Percentiles rank a stretch among this genome's conserved stretches.
Evolutionary conservation across 37 sponge, comb jelly and placozoan genomes (phyloP).

Genomic region (Chondrosia reniformis): DNA sequence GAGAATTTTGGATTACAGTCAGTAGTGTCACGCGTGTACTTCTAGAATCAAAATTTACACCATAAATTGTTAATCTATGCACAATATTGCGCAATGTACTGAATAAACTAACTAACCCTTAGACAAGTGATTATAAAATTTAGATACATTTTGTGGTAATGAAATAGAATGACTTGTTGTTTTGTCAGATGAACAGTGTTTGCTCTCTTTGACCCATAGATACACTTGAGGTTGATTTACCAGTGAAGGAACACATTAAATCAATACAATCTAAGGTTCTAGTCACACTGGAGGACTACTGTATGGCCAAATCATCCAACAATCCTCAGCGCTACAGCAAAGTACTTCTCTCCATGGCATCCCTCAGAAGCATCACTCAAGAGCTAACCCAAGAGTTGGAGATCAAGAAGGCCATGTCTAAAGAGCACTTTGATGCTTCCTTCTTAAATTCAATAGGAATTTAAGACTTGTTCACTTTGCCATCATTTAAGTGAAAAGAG

Average conservation of each 20-base stretch:
- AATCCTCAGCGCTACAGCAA: conserved; percentile 74
- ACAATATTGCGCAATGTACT: too few species aligned
- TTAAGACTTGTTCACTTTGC: neutral
- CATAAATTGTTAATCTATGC: too few species aligned
- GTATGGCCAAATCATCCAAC: conserved; percentile 56
- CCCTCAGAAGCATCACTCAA: conserved; percentile 61
- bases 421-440: neutral
- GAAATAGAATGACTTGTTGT: conserved; percentile 57
- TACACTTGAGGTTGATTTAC: neutral
- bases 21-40: too few species aligned
- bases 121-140: too few species aligned
- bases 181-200: too few species aligned
- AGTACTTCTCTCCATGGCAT: conserved; percentile 70
- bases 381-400: conserved; percentile 80
- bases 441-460: neutral
- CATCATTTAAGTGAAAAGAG: too few species aligned
- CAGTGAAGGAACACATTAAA: neutral
- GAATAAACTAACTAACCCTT: too few species aligned
- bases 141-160: too few species aligned
- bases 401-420: conserved; percentile 46
- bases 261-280: conserved; percentile 68
- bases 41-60: too few species aligned
- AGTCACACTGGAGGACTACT: conserved; percentile 64
- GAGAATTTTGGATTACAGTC: too few species aligned
- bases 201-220: neutral